A percentile compares a stretch with the other conserved stretches of the same genome.
Evolutionary conservation across 2,888 invertebrate genomes (phyloP).

Genomic region (Chalcosyrphus nemorum): DNA sequence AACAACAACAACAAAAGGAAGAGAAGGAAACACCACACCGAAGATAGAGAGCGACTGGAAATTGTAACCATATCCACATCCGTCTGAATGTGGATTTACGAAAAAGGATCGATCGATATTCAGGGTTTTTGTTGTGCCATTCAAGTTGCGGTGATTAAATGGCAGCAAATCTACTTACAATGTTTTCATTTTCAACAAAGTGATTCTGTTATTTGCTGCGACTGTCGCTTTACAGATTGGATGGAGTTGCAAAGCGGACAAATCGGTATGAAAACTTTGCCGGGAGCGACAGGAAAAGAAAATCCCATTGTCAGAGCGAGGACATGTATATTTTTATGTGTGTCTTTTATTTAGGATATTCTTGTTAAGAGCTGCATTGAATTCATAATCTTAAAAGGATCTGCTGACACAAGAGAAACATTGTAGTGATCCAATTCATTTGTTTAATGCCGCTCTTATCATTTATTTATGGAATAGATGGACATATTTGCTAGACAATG

Average conservation of each 20-base stretch:
- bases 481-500: background rate
- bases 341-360: background rate
- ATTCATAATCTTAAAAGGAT: background rate
- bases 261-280: background rate
- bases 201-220: slow-evolving; percentile 37
- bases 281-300: background rate
- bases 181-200: slow-evolving; percentile 62
- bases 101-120: slow-evolving; percentile 59
- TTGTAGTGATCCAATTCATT: background rate
- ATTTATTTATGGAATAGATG: background rate
- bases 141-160: slow-evolving; percentile 67
- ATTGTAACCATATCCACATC: slow-evolving; percentile 57
- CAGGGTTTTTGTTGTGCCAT: slow-evolving; percentile 12
- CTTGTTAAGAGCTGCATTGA: background rate
- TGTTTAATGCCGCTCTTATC: background rate
- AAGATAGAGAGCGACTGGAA: slow-evolving; percentile 19
- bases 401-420: background rate
- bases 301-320: background rate
- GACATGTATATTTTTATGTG: background rate
- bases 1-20: background rate
- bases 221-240: slow-evolving; percentile 34
- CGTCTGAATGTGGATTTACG: slow-evolving; percentile 50
- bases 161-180: slow-evolving; percentile 65
- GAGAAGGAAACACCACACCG: background rate
- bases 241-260: background rate